phyloP scores from a whole-genome alignment of 2,797 vertebrate species.

The Perdix hodgsoniae region DNA sequence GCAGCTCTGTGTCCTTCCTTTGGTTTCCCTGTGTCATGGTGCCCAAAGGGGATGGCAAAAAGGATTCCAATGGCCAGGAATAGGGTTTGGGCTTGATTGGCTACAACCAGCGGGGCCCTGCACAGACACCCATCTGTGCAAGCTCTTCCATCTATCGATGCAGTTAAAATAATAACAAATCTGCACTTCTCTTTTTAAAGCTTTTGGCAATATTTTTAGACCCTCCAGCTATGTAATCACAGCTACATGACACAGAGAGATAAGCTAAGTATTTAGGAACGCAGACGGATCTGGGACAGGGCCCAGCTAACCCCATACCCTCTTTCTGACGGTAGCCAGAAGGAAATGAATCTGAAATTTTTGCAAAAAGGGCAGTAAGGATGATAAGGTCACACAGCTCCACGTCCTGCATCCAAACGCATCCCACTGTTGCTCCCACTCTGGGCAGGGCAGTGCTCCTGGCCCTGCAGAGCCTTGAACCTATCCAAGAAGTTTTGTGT shows the following conservation, averaged over 20 bases:
- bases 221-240: conserved; percentile 17
- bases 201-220: conserved; percentile 51
- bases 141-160: not conserved
- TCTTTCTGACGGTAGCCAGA: conserved; percentile 24
- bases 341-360: conserved; percentile 42
- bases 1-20: not conserved
- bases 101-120: not conserved
- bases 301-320: conserved; percentile 37
- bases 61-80: not conserved
- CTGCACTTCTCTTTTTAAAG: not conserved
- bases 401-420: fast-evolving
- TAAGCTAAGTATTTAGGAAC: conserved; percentile 46
- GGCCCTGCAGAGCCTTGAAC: not conserved
- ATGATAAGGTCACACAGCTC: not conserved
- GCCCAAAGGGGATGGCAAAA: not conserved
- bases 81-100: not conserved
- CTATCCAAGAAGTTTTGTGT: not conserved
- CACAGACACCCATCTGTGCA: fast-evolving
- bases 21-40: not conserved
- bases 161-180: not conserved
- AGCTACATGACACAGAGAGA: conserved; percentile 40
- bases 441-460: fast-evolving
- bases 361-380: conserved; percentile 22
- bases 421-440: fast-evolving
- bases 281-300: conserved; percentile 12